phyloP scores from a whole-genome alignment of 2,888 invertebrate species.

The Cantharis rustica region DNA sequence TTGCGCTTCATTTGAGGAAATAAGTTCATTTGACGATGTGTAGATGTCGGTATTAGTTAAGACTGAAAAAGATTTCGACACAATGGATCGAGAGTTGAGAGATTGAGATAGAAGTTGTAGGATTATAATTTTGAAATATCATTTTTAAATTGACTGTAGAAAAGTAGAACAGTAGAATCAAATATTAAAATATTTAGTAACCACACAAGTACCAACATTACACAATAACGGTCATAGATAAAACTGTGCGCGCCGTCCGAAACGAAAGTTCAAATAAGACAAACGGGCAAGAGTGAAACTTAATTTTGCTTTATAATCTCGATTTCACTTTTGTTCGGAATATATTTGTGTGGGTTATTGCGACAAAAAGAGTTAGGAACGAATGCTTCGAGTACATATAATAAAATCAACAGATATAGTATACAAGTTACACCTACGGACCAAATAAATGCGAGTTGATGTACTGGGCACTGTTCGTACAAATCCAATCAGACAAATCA shows the following conservation, averaged over 20 bases:
- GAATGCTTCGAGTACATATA: not conserved
- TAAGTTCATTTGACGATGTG: not conserved
- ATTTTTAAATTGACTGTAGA: not conserved
- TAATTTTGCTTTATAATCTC: constrained; percentile 27
- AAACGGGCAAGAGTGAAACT: constrained; percentile 38
- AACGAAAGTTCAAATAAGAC: constrained; percentile 43
- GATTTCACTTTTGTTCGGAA: constrained; percentile 40
- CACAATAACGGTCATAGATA: constrained; percentile 16
- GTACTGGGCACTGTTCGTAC: not conserved
- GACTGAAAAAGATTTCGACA: not conserved
- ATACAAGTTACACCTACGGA: not conserved
- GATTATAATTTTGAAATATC: not conserved
- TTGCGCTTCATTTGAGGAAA: not conserved
- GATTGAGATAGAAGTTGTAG: not conserved
- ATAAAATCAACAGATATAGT: not conserved
- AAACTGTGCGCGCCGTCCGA: constrained; percentile 14
- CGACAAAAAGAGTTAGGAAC: not conserved
- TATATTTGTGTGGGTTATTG: constrained; percentile 24
- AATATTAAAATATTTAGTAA: not conserved
- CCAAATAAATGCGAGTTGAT: not conserved
- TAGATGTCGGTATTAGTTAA: not conserved
- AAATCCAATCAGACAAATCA: constrained; percentile 6
- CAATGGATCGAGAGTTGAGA: not conserved
- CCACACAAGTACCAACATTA: not conserved
- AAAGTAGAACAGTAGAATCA: not conserved